Evolutionary conservation across 2,888 invertebrate species (phyloP).

Genomic region (Folsomia manolachei): DNA sequence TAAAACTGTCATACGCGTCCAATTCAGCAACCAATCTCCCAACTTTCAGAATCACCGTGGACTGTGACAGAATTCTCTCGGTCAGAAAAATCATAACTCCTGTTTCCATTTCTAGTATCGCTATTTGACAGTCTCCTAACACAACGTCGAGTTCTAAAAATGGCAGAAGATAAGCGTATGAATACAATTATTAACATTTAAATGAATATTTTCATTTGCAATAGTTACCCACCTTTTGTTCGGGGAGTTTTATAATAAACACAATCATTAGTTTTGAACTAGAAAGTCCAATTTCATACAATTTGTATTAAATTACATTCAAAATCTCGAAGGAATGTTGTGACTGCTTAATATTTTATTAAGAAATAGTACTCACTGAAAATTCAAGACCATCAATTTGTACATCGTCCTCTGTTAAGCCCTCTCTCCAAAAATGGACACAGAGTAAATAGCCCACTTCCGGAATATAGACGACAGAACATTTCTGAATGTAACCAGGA

Average conservation of each 20-base stretch:
- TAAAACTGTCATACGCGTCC: conserved; percentile 65
- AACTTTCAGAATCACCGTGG: conserved; percentile 60
- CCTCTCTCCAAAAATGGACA: conserved; percentile 65
- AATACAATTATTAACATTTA: neutral
- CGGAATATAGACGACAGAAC: conserved; percentile 68
- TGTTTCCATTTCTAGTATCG: conserved; percentile 76
- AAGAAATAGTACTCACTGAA: conserved; percentile 30
- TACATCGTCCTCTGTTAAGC: conserved; percentile 61
- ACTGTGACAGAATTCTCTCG: conserved; percentile 62
- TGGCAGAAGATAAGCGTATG: too few relatives aligned
- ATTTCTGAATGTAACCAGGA: conserved; percentile 55
- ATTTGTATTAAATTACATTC: neutral
- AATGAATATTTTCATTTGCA: neutral
- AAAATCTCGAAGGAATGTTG: conserved; percentile 12
- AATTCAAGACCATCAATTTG: conserved; percentile 68
- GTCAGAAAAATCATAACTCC: conserved; percentile 70
- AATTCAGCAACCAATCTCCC: conserved; percentile 65
- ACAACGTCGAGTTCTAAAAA: conserved; percentile 67
- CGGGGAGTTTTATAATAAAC: conserved; percentile 70
- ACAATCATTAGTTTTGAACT: conserved; percentile 66
- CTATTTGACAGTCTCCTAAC: conserved; percentile 74
- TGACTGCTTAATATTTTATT: conserved; percentile 29
- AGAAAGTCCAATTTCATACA: conserved; percentile 51
- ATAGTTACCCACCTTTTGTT: conserved; percentile 59
- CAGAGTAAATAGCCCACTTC: conserved; percentile 76